Evolutionary conservation across 2,888 invertebrate species (phyloP).

Genomic region (Eristalis intricaria): DNA sequence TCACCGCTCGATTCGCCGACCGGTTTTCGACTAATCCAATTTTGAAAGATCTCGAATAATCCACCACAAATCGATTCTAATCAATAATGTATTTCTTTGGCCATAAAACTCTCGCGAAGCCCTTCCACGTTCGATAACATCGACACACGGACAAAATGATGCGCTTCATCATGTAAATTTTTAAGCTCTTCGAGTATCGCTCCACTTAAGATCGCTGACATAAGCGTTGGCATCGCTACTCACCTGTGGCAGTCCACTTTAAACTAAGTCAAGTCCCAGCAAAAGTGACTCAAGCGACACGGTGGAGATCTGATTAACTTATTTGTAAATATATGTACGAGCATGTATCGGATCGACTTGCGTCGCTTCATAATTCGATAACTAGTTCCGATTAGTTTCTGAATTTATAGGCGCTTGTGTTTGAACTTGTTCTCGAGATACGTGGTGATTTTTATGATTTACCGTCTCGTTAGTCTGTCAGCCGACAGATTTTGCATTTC

Average conservation of each 20-base stretch:
- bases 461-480: constrained; percentile 3
- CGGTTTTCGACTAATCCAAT: not conserved
- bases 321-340: not conserved
- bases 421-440: constrained; percentile 14
- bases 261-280: not conserved
- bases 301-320: not conserved
- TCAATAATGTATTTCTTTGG: not conserved
- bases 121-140: not conserved
- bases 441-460: constrained; percentile 17
- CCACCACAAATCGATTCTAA: not conserved
- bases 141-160: not conserved
- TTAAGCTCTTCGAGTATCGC: not conserved
- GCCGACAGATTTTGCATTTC: constrained; percentile 14
- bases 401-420: constrained; percentile 11
- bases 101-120: not conserved
- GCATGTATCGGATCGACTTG: too few species aligned
- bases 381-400: constrained; percentile 17
- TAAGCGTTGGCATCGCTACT: not conserved
- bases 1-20: not conserved
- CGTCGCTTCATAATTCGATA: constrained; percentile 10
- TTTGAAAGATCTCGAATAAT: not conserved
- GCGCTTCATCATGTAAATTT: not conserved
- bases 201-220: not conserved
- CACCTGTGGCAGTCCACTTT: not conserved
- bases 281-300: constrained; percentile 2